Evolutionary conservation across 2,797 vertebrate species (phyloP).

Genomic region (Lateolabrax maculatus): DNA sequence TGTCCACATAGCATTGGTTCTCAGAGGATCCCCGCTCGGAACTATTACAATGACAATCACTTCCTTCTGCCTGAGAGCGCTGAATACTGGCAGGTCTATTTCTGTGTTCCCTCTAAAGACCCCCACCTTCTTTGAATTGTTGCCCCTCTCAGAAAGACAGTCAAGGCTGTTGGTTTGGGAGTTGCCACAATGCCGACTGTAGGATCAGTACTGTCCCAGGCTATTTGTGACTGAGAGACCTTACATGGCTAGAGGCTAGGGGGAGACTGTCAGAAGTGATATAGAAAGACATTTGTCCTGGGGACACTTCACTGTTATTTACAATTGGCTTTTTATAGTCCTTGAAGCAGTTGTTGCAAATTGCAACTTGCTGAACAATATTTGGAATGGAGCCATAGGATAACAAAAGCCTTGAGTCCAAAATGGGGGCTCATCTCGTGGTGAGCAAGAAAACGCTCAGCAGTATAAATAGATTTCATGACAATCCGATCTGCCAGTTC

Average conservation of each 20-base stretch:
- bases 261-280: slow-evolving; percentile 54
- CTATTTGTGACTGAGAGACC: slow-evolving; percentile 73
- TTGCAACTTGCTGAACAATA: slow-evolving; percentile 18
- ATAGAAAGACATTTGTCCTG: slow-evolving; percentile 72
- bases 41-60: slow-evolving; percentile 52
- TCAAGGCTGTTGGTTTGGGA: slow-evolving; percentile 59
- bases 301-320: slow-evolving; percentile 64
- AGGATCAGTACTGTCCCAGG: slow-evolving; percentile 62
- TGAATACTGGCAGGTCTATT: slow-evolving; percentile 69
- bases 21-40: slow-evolving; percentile 34
- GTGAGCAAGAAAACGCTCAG: background rate
- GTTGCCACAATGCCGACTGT: slow-evolving; percentile 42
- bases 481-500: too few species aligned
- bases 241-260: slow-evolving; percentile 68
- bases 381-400: slow-evolving; percentile 34
- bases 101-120: slow-evolving; percentile 57
- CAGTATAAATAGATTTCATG: background rate
- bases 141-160: slow-evolving; percentile 54
- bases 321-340: slow-evolving; percentile 74
- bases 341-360: slow-evolving; percentile 46
- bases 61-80: slow-evolving; percentile 21
- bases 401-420: slow-evolving; percentile 11
- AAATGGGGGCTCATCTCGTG: background rate
- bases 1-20: slow-evolving; percentile 52
- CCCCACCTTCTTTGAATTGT: slow-evolving; percentile 74